A percentile compares a stretch with the other conserved stretches of the same genome.
phyloP scores from a whole-genome alignment of 2,797 vertebrate genomes.

The Austrolebias charrua region DNA sequence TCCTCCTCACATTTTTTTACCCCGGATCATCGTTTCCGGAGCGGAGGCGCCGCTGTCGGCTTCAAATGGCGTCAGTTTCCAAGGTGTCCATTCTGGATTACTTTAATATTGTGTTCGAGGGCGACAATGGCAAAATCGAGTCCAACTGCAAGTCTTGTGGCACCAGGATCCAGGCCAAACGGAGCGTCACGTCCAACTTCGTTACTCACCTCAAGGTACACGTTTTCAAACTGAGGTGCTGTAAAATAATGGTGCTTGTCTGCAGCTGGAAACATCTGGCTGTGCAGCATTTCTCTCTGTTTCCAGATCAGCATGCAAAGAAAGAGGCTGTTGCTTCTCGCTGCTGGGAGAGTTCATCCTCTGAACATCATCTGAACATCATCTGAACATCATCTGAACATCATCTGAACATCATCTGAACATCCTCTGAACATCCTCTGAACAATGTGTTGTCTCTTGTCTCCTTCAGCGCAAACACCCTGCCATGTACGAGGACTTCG shows the following conservation, averaged over 20 bases:
- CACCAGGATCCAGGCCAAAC: slow-evolving; percentile 84
- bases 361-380: too few relatives aligned
- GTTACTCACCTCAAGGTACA: slow-evolving; percentile 86
- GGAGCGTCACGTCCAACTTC: slow-evolving; percentile 86
- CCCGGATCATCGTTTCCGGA: slow-evolving; percentile 48
- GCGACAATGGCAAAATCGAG: slow-evolving; percentile 86
- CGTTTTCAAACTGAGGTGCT: slow-evolving; percentile 24
- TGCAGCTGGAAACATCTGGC: slow-evolving; percentile 22
- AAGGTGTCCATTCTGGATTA: slow-evolving; percentile 86
- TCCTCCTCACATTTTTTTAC: background rate
- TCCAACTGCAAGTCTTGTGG: slow-evolving; percentile 86
- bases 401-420: background rate
- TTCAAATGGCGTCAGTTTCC: slow-evolving; percentile 82
- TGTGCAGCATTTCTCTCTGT: background rate
- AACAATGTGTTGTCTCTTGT: background rate
- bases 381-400: background rate
- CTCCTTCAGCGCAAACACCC: slow-evolving; percentile 81
- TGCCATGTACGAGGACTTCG: slow-evolving; percentile 85
- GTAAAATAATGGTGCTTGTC: background rate
- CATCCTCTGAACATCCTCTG: background rate
- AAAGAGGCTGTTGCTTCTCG: slow-evolving; percentile 43
- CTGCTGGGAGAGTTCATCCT: slow-evolving; percentile 1
- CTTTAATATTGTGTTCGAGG: slow-evolving; percentile 85
- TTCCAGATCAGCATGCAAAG: slow-evolving; percentile 15
- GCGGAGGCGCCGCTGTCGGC: slow-evolving; percentile 44